Evolutionary conservation across 2,797 vertebrate genomes (phyloP).

Genomic region (Clarias fuscus): DNA sequence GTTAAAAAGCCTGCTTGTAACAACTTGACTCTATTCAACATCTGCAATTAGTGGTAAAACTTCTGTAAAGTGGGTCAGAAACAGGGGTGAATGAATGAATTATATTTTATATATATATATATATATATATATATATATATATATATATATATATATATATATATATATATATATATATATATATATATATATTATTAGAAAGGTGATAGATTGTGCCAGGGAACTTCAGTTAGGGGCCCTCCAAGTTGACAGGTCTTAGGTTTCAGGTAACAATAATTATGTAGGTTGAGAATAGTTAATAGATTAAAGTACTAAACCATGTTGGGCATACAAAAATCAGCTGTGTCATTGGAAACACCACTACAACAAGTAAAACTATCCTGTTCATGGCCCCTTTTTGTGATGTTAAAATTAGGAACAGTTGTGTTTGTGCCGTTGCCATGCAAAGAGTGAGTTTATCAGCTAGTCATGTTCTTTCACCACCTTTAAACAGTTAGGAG

Average conservation of each 20-base stretch:
- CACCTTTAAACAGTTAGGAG: conserved; percentile 51
- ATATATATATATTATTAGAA: background rate
- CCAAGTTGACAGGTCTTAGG: background rate
- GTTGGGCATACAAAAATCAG: conserved; percentile 13
- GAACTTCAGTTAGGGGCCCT: background rate
- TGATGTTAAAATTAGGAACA: conserved; percentile 25
- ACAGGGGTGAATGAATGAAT: background rate
- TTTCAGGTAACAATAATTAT: background rate
- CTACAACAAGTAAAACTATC: conserved; percentile 15
- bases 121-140: background rate
- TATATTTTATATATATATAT: background rate
- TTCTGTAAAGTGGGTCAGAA: background rate
- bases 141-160: background rate
- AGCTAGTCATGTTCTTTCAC: conserved; percentile 33
- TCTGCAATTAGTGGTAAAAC: too few relatives aligned
- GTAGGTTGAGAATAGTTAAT: conserved; percentile 1
- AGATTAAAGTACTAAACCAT: conserved; percentile 11
- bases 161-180: background rate
- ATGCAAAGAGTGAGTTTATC: conserved; percentile 50
- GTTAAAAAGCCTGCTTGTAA: too few relatives aligned
- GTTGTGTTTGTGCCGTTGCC: conserved; percentile 45
- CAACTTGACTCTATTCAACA: too few relatives aligned
- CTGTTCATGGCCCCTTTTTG: background rate
- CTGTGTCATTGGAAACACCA: conserved; percentile 21
- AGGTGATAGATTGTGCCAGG: background rate